Base-by-base conservation (phyloP, 2,888 invertebrate species). In the Cosmia pyralina region DNA sequence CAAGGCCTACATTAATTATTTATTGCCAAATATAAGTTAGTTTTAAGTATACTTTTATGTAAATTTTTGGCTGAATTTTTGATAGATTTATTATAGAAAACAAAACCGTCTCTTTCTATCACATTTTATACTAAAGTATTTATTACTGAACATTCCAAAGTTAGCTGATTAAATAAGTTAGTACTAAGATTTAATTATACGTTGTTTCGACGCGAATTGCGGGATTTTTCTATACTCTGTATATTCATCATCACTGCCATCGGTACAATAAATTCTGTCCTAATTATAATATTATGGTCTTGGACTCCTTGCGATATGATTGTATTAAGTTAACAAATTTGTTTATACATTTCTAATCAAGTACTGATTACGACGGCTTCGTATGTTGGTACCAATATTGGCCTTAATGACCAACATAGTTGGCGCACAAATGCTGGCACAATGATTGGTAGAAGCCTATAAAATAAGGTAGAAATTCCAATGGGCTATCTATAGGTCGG, bases 1-100 rank as follows among this genome's bases (percentile, higher is more conserved):
- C 91, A 91, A 92, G 92, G 89, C 91, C 91, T 92, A 88, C 67
- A 67, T 77, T 73, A 69, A 80, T 82, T 72, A 72, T 84, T 78
- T 83, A 80, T 79, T 79, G 84, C 82, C 86, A 86, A 87, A 87
- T 76, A 85, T 77, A 76, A 70, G 74, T 83, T 83, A 84, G 81
- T 72, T 72, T 75, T 83, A 85, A 79, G 81, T 70, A 69, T 81
- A 85, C 41, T 70, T 79, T 79, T 69, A 66, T 78, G 75, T 80
- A 74, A 81, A 81, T 77, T 81, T 77, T 72, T 74, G 82, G 60
- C 62, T 58, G 67, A 57, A 38, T 80, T 86, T 86, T 86, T 72
- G 72, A 85, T 71, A 64, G 73, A 79, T 79, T 81, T 86, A 78
- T 68, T 11, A 58, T 53, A 65, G 57, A 50, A 63, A 69, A 60